Evolutionary conservation across 2,113 vertebrate genomes (phyloP).

Genomic region (Cyprinodon tularosa): DNA sequence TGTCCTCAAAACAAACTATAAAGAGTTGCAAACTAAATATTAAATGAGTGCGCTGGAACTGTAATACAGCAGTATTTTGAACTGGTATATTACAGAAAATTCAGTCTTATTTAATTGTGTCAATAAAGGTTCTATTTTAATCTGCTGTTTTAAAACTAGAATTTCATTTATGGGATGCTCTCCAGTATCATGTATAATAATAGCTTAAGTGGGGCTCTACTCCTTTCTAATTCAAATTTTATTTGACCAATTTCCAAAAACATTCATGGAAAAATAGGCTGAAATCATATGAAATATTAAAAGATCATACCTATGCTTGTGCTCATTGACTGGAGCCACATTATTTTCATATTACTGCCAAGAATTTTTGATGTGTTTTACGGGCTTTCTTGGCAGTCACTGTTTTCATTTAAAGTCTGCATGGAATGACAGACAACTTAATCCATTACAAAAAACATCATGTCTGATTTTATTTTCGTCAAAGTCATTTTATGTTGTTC

Average conservation of each 20-base stretch:
- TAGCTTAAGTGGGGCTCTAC: slow-evolving; percentile 5
- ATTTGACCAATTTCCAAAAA: background rate
- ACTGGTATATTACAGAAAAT: no score
- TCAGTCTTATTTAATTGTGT: no score
- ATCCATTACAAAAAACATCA: slow-evolving; percentile 47
- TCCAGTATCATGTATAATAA: background rate
- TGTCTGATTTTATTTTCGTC: slow-evolving; percentile 44
- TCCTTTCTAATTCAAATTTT: slow-evolving; percentile 4
- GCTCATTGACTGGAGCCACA: slow-evolving; percentile 17
- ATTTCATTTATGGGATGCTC: background rate
- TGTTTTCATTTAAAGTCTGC: slow-evolving; percentile 39
- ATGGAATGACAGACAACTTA: slow-evolving; percentile 39
- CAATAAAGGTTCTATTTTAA: background rate
- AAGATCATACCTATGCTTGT: slow-evolving; percentile 5
- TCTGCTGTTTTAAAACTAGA: slow-evolving; percentile 9
- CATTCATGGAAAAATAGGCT: slow-evolving; percentile 5
- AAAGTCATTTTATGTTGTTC: slow-evolving; percentile 29
- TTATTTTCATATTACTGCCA: slow-evolving; percentile 30
- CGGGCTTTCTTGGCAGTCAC: slow-evolving; percentile 25
- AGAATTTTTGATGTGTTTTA: slow-evolving; percentile 19
- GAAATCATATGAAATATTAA: slow-evolving; percentile 35
- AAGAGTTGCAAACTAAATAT: background rate
- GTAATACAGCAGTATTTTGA: background rate
- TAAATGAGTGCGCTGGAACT: background rate
- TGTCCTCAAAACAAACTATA: background rate